Evolutionary conservation across 2,888 invertebrate species (phyloP), one percentile per base, ranked within the genome.

Genomic region (Melanchra persicariae): DNA sequence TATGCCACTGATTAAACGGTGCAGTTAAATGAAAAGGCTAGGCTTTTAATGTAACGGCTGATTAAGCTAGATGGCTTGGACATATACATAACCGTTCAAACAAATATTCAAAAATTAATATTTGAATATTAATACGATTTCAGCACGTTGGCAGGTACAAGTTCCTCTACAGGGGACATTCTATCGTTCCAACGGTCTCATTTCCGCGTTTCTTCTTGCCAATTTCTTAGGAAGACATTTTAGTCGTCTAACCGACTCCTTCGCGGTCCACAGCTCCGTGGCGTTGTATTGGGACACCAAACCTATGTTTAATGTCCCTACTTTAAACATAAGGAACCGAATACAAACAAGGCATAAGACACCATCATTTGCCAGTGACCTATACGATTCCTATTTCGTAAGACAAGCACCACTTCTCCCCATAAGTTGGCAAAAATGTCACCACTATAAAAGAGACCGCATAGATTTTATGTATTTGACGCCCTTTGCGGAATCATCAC

Each of bases 401-500:
- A 74, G 64, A 71, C 60, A 80, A 71, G 52, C 47, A 57, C 75
- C 59, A 70, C 34, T 58, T 70, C 60, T 45, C 47, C 54, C 58
- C 65, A 73, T 66, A 70, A 76, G 67, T 69, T 51, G 67, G 40
- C 81, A 89, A 87, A 91, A 94, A 93, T 93, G 93, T 93, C 93
- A 89, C 88, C 81, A 80, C 78, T 85, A 88, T 89, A 90, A 89
- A 89, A 85, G 77, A 77, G 84, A 91, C 91, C 90, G 88, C 89
- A 90, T 85, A 87, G 82, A 87, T 87, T 90, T 92, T 92, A 93
- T 93, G 85, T 88, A 87, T 88, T 88, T 85, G 84, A 74, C 85
- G 93, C 90, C 93, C 94, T 94, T 94, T 94, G 87, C 82, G 81
- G 85, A 87, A 82, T 77, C 85, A 84, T 84, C 83, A 84, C 83